A percentile compares a stretch with the other conserved stretches of the same genome.
phyloP scores from a whole-genome alignment of 2,113 vertebrate genomes.

The Callithrix jacchus region DNA sequence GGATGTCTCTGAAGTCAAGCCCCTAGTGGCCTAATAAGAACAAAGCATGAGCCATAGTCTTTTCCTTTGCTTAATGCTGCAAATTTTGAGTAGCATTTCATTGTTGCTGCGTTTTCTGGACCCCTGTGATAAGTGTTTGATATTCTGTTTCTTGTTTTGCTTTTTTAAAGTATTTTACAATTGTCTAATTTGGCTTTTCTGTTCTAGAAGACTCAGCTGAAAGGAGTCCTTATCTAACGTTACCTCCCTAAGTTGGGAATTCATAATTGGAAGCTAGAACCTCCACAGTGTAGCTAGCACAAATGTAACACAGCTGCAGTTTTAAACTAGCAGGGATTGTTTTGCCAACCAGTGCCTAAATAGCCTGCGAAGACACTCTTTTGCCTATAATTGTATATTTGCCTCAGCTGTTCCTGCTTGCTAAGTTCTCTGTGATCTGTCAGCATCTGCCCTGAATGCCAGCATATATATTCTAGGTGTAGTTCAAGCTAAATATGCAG shows the following conservation, averaged over 20 bases:
- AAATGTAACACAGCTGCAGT: neutral
- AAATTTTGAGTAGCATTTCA: neutral
- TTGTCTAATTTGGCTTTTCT: neutral
- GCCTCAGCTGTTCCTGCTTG: constrained; percentile 57
- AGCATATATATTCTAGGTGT: constrained; percentile 41
- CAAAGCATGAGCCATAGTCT: neutral
- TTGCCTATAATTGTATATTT: constrained; percentile 57
- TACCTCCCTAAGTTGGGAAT: neutral
- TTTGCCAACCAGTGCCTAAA: constrained; percentile 16
- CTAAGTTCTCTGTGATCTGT: constrained; percentile 53
- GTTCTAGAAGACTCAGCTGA: neutral
- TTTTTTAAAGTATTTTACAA: neutral
- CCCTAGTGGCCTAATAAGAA: neutral
- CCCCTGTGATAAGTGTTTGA: neutral
- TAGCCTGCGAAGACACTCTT: constrained; percentile 44
- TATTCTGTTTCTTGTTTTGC: neutral
- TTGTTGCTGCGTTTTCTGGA: neutral
- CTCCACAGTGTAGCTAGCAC: neutral
- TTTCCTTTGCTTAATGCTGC: neutral
- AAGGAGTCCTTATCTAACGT: neutral
- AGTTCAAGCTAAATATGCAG: constrained; percentile 43
- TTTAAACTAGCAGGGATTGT: constrained; percentile 47
- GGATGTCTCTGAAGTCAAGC: neutral
- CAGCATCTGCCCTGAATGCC: constrained; percentile 54
- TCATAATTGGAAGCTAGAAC: neutral